These are phyloP conservation scores for Zonitis immaculata DNA, from an alignment of 2,888 invertebrate species.

Conservation along the genomic window DNA sequence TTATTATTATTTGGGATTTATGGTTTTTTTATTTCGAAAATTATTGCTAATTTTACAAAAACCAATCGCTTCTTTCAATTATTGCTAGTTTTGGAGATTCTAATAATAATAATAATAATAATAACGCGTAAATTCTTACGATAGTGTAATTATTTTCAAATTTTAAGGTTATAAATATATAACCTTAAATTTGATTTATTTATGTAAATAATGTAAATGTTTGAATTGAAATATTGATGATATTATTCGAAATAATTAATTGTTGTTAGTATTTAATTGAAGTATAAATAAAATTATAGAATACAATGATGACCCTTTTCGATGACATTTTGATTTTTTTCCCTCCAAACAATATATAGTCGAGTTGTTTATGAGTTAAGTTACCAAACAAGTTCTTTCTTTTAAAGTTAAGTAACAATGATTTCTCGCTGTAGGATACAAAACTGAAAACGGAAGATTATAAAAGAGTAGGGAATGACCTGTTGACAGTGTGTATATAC, in stretches of 20 bases:
- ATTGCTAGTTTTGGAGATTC: too few species aligned
- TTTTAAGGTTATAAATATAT: neutral
- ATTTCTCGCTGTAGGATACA: neutral
- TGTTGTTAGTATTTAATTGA: neutral
- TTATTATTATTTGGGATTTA: neutral
- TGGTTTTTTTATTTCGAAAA: neutral
- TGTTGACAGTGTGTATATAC: neutral
- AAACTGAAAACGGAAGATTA: neutral
- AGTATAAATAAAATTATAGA: neutral
- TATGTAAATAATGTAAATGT: too few species aligned
- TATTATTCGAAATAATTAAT: neutral
- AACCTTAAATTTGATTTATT: neutral
- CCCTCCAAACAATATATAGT: neutral
- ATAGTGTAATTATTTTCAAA: neutral
- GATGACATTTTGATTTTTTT: neutral
- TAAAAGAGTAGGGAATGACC: slow-evolving; percentile 1
- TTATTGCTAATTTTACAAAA: too few species aligned
- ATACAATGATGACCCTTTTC: neutral
- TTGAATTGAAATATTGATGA: too few species aligned
- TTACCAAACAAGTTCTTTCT: slow-evolving; percentile 1
- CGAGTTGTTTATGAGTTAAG: neutral
- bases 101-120: neutral
- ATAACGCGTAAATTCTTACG: neutral
- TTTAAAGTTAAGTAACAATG: neutral
- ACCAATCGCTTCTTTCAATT: too few species aligned